Base-by-base conservation (phyloP, 2,113 vertebrate species). In the Stigmatopora argus region DNA sequence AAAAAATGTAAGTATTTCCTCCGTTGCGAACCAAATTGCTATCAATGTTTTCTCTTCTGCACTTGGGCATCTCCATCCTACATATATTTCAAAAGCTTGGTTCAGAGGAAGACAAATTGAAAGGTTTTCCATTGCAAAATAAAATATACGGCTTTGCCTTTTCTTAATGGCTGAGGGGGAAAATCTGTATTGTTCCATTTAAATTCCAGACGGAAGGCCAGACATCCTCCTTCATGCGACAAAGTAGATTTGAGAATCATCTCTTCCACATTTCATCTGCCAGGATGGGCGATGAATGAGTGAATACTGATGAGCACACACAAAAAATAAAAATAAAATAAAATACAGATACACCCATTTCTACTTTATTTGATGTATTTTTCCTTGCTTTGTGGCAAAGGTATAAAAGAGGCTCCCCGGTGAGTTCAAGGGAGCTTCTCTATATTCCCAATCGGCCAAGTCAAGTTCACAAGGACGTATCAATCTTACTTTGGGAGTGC, bases 401-500 rank as follows among this genome's bases (percentile, higher is more conserved):
- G 73, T 75, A 72, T 76, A 64, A 79, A 72, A 67, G 67, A 73
- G 55, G 65, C 66, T 79, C 85, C 86, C 92, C 85, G 61, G 69
- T 92, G 92, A 91, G 82, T 74, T 78, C 68, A 78, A 67, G 80
- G 82, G 86, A 91, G 77, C 87, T 88, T 85, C 86, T 93, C 89
- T 90, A 90, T 92, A 94, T 94, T 93, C 91, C 91, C 86, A 92
- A 92, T 91, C 90, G 84, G 90, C 90, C 86, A 88, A 86, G 87
- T 92, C 89, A 93, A 93, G 88, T 89, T 90, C 88, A 89, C 88
- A 89, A 90, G 89, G 90, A 91, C 90, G 90, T 93, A 94, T 94
- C 93, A 93, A 93, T 95, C 93, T 96, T 92, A 93, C 92, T 95
- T 92, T 93, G 90, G 90, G 85, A 85, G 88, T 87, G 87, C 88